Evolutionary conservation across 2,797 vertebrate genomes (phyloP).

Genomic region (Eulemur albifrons): DNA sequence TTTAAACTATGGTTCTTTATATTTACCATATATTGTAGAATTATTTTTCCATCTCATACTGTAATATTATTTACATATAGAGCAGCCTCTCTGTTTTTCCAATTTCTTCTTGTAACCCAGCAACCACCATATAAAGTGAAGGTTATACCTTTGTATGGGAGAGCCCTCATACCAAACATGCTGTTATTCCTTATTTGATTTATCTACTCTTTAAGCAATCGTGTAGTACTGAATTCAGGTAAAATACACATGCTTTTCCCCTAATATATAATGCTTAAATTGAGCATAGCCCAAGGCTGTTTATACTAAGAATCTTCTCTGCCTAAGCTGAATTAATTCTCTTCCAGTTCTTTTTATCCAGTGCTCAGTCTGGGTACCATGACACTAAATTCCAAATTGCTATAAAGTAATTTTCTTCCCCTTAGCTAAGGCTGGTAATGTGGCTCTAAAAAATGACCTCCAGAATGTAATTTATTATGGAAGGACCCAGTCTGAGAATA

Average conservation of each 20-base stretch:
- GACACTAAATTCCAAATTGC: conserved; percentile 30
- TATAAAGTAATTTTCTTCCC: neutral
- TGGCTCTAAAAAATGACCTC: conserved; percentile 31
- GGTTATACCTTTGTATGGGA: neutral
- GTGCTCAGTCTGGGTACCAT: neutral
- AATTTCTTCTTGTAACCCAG: neutral
- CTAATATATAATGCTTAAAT: neutral
- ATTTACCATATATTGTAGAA: neutral
- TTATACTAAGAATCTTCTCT: neutral
- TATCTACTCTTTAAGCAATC: neutral
- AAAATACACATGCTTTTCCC: neutral
- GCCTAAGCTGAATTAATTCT: neutral
- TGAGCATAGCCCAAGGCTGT: neutral
- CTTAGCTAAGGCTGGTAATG: conserved; percentile 33
- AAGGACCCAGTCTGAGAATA: neutral
- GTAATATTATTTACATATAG: neutral
- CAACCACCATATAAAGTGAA: neutral
- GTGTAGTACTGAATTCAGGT: neutral
- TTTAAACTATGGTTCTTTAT: neutral
- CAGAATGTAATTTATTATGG: neutral
- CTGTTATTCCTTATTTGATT: neutral
- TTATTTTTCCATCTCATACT: neutral
- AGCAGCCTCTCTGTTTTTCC: neutral
- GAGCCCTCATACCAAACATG: neutral
- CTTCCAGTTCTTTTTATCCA: neutral